Evolutionary conservation across 2,797 vertebrate species (phyloP).

Genomic region (Pampus argenteus): DNA sequence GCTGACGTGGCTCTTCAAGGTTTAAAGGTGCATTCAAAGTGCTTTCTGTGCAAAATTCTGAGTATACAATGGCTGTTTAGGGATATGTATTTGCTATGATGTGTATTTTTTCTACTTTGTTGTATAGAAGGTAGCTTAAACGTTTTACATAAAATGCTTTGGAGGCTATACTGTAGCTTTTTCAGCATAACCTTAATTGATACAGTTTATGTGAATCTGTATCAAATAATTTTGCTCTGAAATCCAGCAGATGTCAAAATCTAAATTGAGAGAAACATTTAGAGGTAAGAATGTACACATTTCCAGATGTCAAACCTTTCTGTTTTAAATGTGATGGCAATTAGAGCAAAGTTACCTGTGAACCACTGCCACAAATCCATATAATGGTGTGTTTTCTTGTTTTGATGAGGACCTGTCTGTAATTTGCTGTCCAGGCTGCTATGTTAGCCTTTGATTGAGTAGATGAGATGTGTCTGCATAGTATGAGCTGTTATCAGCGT

Average conservation of each 20-base stretch:
- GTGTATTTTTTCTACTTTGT: constrained; percentile 39
- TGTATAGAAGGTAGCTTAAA: constrained; percentile 20
- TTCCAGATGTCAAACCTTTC: not conserved
- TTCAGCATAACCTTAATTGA: no score
- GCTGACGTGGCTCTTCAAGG: constrained; percentile 71
- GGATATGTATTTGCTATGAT: constrained; percentile 50
- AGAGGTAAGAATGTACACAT: not conserved
- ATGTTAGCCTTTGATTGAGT: constrained; percentile 68
- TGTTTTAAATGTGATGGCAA: constrained; percentile 19
- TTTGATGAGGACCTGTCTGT: constrained; percentile 50
- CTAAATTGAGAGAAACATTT: constrained; percentile 6
- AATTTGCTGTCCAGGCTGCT: constrained; percentile 51
- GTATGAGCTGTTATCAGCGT: constrained; percentile 54
- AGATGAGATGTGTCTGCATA: constrained; percentile 60
- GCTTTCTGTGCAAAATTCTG: constrained; percentile 66
- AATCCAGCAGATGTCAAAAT: constrained; percentile 3
- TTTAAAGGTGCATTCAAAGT: constrained; percentile 67
- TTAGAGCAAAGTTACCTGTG: constrained; percentile 15
- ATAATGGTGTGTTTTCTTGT: constrained; percentile 49
- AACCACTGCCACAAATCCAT: constrained; percentile 41
- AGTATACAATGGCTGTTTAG: constrained; percentile 49
- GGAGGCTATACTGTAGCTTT: constrained; percentile 12
- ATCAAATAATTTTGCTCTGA: constrained; percentile 26
- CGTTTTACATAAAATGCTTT: constrained; percentile 24
- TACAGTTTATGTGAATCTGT: not conserved